Evolutionary conservation across 64 coral and sea anemone genomes (phyloP).

Genomic region (Platygyra sinensis): DNA sequence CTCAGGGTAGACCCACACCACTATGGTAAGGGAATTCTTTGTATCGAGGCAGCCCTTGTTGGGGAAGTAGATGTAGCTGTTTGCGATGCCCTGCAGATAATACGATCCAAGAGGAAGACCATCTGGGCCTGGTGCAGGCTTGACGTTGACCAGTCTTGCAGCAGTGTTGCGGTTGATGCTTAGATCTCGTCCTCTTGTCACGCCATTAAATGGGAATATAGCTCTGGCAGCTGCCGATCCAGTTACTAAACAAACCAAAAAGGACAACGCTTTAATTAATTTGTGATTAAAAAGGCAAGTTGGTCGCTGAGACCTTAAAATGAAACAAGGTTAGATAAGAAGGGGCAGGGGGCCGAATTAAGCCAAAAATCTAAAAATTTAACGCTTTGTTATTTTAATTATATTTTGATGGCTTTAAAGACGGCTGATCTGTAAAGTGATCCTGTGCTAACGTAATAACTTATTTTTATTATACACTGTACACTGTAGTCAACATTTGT

Average conservation of each 20-base stretch:
- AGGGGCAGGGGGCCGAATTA: too few relatives aligned
- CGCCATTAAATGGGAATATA: constrained; percentile 65
- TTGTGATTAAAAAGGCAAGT: too few relatives aligned
- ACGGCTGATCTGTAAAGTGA: too few relatives aligned
- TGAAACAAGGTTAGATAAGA: not conserved
- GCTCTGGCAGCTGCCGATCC: constrained; percentile 43
- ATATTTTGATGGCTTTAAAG: too few relatives aligned
- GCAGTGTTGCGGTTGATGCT: constrained; percentile 38
- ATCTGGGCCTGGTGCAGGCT: constrained; percentile 56
- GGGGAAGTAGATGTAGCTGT: constrained; percentile 78
- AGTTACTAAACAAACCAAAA: constrained; percentile 24
- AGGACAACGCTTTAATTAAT: too few relatives aligned
- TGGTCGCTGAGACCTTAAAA: not conserved
- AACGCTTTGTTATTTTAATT: too few relatives aligned
- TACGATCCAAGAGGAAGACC: constrained; percentile 50
- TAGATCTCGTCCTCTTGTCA: constrained; percentile 49
- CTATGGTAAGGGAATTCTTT: constrained; percentile 67
- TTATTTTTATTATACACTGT: too few relatives aligned
- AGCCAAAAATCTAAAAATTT: too few relatives aligned
- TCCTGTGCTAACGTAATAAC: too few relatives aligned
- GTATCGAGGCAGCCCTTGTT: constrained; percentile 63
- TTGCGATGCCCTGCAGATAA: constrained; percentile 49
- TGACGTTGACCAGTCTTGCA: constrained; percentile 59
- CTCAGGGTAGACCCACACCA: constrained; percentile 68
- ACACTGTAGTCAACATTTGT: too few relatives aligned